phyloP scores from a whole-genome alignment of 1,140 invertebrate genomes.

The Leptonema lineaticorne region DNA sequence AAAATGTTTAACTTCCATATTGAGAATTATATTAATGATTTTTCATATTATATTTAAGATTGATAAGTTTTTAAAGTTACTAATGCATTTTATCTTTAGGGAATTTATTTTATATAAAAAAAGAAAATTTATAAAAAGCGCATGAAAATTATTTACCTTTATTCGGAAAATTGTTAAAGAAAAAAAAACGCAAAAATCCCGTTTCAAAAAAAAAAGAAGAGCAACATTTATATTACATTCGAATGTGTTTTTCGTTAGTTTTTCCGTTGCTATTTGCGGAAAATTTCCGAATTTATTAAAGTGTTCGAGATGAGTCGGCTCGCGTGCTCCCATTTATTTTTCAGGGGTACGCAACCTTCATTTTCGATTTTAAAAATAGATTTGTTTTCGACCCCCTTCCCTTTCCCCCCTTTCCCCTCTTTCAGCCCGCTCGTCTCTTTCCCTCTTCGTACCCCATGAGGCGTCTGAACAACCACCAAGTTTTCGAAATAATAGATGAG shows the following conservation, averaged over 20 bases:
- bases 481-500: conserved; percentile 12
- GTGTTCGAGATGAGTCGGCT: not conserved
- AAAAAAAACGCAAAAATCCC: no score
- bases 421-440: not conserved
- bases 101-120: no score
- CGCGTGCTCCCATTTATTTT: conserved; percentile 1
- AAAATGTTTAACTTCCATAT: no score
- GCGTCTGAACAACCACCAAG: conserved; percentile 12
- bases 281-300: conserved; percentile 9
- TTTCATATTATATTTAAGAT: no score
- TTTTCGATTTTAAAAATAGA: conserved; percentile 19
- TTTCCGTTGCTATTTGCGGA: not conserved
- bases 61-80: no score
- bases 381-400: not conserved
- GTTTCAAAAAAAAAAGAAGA: no score
- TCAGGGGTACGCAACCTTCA: conserved; percentile 5
- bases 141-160: no score
- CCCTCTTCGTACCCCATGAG: not conserved
- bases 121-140: no score
- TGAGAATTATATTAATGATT: no score
- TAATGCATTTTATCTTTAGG: no score
- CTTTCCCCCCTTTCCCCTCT: not conserved
- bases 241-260: not conserved
- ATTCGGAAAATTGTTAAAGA: no score
- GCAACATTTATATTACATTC: no score